Evolutionary conservation across 2,888 invertebrate genomes (phyloP), one percentile per base, ranked within the genome.

Genomic region (Hesperia comma): DNA sequence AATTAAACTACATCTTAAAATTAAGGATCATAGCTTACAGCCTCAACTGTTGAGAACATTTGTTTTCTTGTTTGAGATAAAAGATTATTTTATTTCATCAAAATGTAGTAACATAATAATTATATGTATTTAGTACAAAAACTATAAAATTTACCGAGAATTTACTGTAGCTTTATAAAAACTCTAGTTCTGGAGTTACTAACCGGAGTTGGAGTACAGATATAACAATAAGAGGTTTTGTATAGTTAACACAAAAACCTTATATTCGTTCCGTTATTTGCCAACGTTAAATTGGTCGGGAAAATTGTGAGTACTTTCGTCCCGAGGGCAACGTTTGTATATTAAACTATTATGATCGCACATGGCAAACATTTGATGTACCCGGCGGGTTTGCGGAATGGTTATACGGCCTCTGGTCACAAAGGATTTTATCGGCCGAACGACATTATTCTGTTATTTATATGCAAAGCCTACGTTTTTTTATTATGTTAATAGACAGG

Each of bases 341-440:
- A 56, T 55, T 63, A 63, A 63, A 57, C 63, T 49, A 63, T 49
- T 46, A 63, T 63, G 49, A 63, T 63, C 56, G 26, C 37, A 19
- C 49, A 57, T 63, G 40, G 63, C 63, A 57, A 63, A 63, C 56
- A 57, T 63, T 57, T 57, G 49, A 57, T 57, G 49, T 37, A 19
- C 63, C 63, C 63, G 57, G 10, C 12, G 63, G 56, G 26, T 51
- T 51, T 26, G 21, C 6, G 1, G 21, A 51, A 51, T 26, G 51
- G 51, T 51, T 51, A 21, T 26, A 51, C 8, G 51, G 51, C 4
- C 21, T 14, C 21, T 51, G 51, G 51, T 26, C 51, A 51, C 21
- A 51, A 51, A 51, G 51, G 26, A 51, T 51, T 51, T 51, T 51
- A 51, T 51, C 14, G 51, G 21, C 21, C 14, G 26, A 51, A 51